Evolutionary conservation across 2,113 vertebrate species (phyloP).

Genomic region (Channa maculata): DNA sequence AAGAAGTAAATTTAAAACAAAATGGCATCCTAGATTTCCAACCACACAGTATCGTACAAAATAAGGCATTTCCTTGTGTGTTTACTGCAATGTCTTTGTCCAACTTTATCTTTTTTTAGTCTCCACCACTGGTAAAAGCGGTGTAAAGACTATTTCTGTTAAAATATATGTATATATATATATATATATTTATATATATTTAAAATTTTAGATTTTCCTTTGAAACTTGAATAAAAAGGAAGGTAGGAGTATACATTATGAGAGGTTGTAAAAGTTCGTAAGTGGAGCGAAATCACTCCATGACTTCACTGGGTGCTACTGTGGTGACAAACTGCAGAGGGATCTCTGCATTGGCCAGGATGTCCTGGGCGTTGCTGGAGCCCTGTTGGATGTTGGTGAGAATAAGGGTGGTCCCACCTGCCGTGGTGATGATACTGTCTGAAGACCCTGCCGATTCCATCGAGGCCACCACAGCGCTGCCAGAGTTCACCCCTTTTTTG

Average conservation of each 20-base stretch:
- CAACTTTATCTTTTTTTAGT: constrained; percentile 77
- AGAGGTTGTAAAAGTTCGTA: constrained; percentile 69
- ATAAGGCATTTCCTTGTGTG: constrained; percentile 99
- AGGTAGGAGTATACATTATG: constrained; percentile 75
- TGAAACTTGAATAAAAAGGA: constrained; percentile 77
- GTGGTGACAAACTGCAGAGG: constrained; percentile 98
- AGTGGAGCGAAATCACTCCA: constrained; percentile 89
- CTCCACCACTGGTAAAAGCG: constrained; percentile 84
- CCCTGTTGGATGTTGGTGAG: constrained; percentile 99
- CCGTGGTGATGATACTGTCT: constrained; percentile 97
- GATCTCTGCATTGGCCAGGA: constrained; percentile 96
- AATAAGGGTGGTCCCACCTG: constrained; percentile 97
- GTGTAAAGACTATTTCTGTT: constrained; percentile 87
- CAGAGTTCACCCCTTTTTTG: constrained; percentile 97
- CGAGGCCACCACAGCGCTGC: constrained; percentile 91
- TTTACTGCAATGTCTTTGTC: constrained; percentile 92
- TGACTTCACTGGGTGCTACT: constrained; percentile 95
- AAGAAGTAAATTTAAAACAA: constrained; percentile 90
- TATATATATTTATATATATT: constrained; percentile 70
- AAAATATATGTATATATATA: constrained; percentile 80
- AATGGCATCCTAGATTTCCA: constrained; percentile 94
- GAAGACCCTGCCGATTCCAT: constrained; percentile 90
- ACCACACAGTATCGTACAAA: constrained; percentile 99
- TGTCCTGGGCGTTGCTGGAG: constrained; percentile 94
- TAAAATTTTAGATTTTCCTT: constrained; percentile 75